Evolutionary conservation across 2,888 invertebrate genomes (phyloP), one percentile per base, ranked within the genome.

Genomic region (Acrobasis repandana): DNA sequence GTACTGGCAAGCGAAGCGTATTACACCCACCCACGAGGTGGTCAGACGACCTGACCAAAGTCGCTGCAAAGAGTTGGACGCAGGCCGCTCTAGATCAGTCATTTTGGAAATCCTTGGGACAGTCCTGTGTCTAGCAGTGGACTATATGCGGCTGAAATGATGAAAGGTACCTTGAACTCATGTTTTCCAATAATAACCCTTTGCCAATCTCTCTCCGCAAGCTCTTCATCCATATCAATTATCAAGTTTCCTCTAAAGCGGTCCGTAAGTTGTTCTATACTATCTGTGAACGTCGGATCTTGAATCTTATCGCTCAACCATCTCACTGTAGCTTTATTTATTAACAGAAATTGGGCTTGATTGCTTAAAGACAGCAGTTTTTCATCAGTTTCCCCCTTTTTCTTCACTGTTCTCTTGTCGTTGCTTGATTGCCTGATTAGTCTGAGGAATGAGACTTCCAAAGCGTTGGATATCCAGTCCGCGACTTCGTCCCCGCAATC

Each of bases 171-270:
- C 93, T 94, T 90, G 76, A 96, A 96, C 60, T 84, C 77, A 66
- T 93, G 83, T 59, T 93, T 90, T 52, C 96, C 96, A 71, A 98
- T 95, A 56, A 85, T 77, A 62, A 98, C 75, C 62, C 86, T 79
- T 16, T 93, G 84, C 94, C 97, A 97, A 0, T 92, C 82, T 58
- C 95, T 95, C 92, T 99, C 99, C 34, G 94, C 94, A 75, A 98
- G 95, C n/a, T 97, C 93, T 33, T 90, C 75, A 1, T 93, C 85
- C 60, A 96, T 96, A 67, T 95, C 94, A 14, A 98, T 93, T 1
- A 98, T 93, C 47, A 99, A 93, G 88, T 99, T 99, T n/a, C 96
- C 96, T 75, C 99, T 93, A 85, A 99, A 99, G 70, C 99, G 93
- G 64, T 94, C 93, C 3, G 96, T 90, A 43, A 97, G 90, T 67